Base-by-base conservation (phyloP, 2,888 invertebrate genomes). In the Nebria brevicollis region DNA sequence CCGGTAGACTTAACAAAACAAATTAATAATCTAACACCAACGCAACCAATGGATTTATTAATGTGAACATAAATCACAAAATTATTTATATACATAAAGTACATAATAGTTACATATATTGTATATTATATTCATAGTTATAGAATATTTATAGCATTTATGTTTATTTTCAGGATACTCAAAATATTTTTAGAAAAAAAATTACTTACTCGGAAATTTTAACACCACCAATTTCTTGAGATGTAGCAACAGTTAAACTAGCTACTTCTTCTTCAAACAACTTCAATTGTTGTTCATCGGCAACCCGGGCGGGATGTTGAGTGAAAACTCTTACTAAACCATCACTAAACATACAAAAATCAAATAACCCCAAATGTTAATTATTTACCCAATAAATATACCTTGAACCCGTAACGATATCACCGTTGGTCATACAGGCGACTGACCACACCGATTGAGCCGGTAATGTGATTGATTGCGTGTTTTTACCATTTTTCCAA, bases 391-490 rank as follows among this genome's bases (percentile, higher is more conserved):
- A 54, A 54, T 70, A 41, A 11, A 15, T 20, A 73, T 85, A 87
- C 88, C 87, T 88, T n/a, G 88, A 86, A 42, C 97, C 99, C 66
- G 96, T 94, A 15, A 95, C 96, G 85, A 99, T 93, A 88, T 99
- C 98, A 0, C 95, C 96, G 89, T 98, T 98, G 6, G 92, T 90
- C 26, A 98, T 90, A 78, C 94, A 93, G 13, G 93, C 91, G 1
- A 97, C 95, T 25, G 93, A 90, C 99, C 99, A 99, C 0, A 98
- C 94, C 0, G 97, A 97, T 83, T 96, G 94, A 0, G 95, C 94
- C 0, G 99, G 98, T 77, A 97, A 90, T 1, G 91, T 88, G 34
- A 98, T 91, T 5, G 93, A 93, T 84, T 95, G 92, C 1, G 91
- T 89, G 83, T 93, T 91, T 84, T 91, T 91, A 0, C 92, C 92